A percentile compares a stretch with the other conserved stretches of the same genome.
Conservation (phyloP, 2,113 vertebrate species). For the Thymallus thymallus region DNA sequence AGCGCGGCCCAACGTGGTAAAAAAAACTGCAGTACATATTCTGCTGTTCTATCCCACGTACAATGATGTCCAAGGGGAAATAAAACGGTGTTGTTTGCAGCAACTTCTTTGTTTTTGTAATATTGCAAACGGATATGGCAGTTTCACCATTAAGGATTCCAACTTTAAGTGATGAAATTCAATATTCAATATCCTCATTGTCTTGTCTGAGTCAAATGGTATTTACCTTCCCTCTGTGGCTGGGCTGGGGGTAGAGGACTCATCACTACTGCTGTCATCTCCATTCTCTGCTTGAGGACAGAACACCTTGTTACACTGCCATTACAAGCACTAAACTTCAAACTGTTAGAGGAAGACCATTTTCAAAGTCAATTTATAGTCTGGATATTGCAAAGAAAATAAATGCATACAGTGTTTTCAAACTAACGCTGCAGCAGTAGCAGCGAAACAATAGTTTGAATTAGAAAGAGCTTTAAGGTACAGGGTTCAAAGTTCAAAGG, state of each 20-base stretch:
- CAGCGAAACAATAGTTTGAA: constrained; percentile 15
- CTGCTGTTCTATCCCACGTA: too few species aligned
- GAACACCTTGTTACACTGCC: not conserved
- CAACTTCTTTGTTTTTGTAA: too few species aligned
- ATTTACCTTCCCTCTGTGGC: constrained; percentile 87
- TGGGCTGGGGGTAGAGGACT: constrained; percentile 84
- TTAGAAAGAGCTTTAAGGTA: constrained; percentile 20
- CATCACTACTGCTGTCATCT: constrained; percentile 93
- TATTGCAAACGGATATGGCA: too few species aligned
- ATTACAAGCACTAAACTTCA: not conserved
- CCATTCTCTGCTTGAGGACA: constrained; percentile 77
- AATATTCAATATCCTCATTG: not conserved
- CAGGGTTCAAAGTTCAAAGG: constrained; percentile 6
- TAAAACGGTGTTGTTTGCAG: too few species aligned
- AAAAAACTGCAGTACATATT: too few species aligned
- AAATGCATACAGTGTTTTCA: not conserved
- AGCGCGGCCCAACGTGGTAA: too few species aligned
- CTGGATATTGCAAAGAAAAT: constrained; percentile 12
- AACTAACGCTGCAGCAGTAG: constrained; percentile 17
- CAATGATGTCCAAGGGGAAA: too few species aligned
- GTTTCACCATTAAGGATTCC: too few species aligned
- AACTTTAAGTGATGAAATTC: not conserved
- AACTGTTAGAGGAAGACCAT: not conserved
- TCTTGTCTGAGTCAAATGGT: not conserved
- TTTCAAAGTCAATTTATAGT: not conserved